Conservation (phyloP, 2,888 invertebrate species). For the Torymus texanus region DNA sequence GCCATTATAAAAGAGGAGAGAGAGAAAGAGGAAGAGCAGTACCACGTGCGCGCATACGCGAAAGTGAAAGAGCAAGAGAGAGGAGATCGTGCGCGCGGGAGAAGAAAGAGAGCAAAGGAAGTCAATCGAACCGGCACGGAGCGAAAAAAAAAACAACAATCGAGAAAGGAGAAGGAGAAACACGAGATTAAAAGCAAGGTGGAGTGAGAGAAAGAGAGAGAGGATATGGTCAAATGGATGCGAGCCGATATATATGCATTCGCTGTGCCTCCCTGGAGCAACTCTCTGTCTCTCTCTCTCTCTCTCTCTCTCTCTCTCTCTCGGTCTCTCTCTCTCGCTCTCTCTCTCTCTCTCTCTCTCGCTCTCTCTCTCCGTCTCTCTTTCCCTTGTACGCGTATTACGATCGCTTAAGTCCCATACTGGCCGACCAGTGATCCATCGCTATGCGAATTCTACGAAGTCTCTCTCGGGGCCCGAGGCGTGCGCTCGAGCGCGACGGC, state of each 20-base stretch:
- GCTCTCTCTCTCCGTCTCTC: background rate
- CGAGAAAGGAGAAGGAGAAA: constrained; percentile 33
- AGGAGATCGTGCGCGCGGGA: constrained; percentile 18
- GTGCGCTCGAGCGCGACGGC: background rate
- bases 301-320: too few species aligned
- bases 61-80: constrained; percentile 18
- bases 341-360: too few species aligned
- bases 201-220: constrained; percentile 43
- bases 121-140: constrained; percentile 48
- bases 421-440: constrained; percentile 72
- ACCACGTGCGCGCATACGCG: constrained; percentile 41
- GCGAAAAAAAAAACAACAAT: constrained; percentile 40
- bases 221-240: constrained; percentile 46
- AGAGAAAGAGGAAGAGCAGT: constrained; percentile 50
- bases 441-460: constrained; percentile 68
- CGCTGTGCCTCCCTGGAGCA: too few species aligned
- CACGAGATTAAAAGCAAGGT: constrained; percentile 38
- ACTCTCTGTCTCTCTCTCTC: too few species aligned
- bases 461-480: constrained; percentile 55
- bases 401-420: constrained; percentile 73
- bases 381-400: constrained; percentile 67
- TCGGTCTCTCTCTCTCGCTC: too few species aligned
- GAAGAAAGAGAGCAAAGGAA: constrained; percentile 53
- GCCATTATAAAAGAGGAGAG: constrained; percentile 69
- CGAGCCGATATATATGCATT: constrained; percentile 35